phyloP scores from a whole-genome alignment of 2,888 invertebrate species.

The Spilarctia lutea region DNA sequence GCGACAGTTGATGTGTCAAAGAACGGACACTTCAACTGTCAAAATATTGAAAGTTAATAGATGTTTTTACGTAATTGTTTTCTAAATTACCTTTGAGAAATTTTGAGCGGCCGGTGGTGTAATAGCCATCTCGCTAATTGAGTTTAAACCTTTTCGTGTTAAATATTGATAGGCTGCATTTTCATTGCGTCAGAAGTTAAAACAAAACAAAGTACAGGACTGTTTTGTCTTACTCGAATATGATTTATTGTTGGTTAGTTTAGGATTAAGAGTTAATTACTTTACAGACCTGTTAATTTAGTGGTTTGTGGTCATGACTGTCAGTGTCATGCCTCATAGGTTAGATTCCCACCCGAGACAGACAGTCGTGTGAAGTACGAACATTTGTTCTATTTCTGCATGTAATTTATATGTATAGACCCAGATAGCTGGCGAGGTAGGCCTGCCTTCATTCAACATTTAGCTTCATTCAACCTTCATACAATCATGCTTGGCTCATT shows the following conservation, averaged over 20 bases:
- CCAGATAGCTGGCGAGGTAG: too few species aligned
- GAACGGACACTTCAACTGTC: constrained; percentile 3
- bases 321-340: background rate
- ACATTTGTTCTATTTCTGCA: too few species aligned
- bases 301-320: background rate
- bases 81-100: background rate
- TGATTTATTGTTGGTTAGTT: background rate
- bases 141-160: background rate
- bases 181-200: background rate
- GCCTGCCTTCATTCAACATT: too few species aligned
- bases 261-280: background rate
- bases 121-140: background rate
- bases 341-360: background rate
- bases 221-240: background rate
- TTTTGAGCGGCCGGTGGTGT: background rate
- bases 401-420: background rate
- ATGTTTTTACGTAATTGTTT: constrained; percentile 12
- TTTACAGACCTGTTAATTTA: background rate
- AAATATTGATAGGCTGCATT: background rate
- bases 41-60: constrained; percentile 8
- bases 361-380: too few species aligned
- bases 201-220: background rate
- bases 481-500: too few species aligned
- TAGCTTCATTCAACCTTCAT: too few species aligned
- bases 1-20: background rate